These are phyloP conservation scores for Mycetomoellerius zeteki DNA, from an alignment of 1,140 invertebrate genomes.

Conservation along the genomic window DNA sequence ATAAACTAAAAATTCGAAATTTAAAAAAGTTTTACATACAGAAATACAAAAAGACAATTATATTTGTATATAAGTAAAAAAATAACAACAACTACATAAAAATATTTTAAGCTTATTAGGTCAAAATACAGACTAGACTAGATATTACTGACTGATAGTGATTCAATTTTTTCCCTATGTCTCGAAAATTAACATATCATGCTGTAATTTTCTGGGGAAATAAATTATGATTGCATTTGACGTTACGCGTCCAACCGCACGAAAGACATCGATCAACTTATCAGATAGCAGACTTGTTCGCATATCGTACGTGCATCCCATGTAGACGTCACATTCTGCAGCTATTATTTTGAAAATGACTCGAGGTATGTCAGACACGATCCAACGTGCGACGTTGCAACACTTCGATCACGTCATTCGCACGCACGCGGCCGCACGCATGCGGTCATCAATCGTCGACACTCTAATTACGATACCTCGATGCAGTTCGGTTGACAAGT, in stretches of 20 bases:
- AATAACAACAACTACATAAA: neutral
- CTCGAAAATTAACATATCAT: constrained; percentile 29
- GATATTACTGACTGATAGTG: neutral
- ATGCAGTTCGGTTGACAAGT: constrained; percentile 37
- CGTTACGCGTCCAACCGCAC: neutral
- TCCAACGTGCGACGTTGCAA: neutral
- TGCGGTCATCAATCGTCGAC: constrained; percentile 34
- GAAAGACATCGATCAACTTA: constrained; percentile 48
- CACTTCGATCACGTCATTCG: constrained; percentile 27
- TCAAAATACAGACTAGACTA: neutral
- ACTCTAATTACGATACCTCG: constrained; percentile 48
- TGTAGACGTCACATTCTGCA: constrained; percentile 21
- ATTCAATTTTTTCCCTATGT: neutral
- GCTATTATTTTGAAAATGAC: constrained; percentile 41
- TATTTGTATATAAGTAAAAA: neutral
- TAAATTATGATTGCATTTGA: constrained; percentile 39
- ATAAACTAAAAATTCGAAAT: neutral
- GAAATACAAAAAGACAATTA: neutral
- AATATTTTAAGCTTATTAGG: constrained; percentile 13
- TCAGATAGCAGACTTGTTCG: constrained; percentile 24
- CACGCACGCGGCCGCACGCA: too few species aligned
- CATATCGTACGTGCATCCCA: constrained; percentile 6
- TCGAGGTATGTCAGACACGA: neutral
- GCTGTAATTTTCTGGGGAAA: constrained; percentile 24
- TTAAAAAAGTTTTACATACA: neutral